Percentiles rank a stretch among this genome's conserved stretches.
These are phyloP conservation scores for Squalus acanthias DNA, from an alignment of 2,797 vertebrate genomes.

Conservation along the genomic window DNA sequence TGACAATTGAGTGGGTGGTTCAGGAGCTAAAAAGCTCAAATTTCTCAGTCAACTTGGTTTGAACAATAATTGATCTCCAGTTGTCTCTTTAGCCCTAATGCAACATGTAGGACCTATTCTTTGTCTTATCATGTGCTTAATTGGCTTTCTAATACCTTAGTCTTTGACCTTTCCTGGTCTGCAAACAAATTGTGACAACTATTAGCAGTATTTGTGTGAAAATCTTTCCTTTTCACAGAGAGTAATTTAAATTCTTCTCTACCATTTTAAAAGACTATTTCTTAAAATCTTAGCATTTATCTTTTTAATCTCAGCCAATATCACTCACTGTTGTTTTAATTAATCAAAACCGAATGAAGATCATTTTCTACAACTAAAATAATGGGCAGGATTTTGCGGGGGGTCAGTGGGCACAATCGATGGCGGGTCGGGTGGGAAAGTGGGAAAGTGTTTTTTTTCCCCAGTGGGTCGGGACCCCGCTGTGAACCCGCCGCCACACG, in stretches of 20 bases:
- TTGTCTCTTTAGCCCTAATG: neutral
- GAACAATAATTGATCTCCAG: neutral
- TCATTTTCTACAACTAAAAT: neutral
- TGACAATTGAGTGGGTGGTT: neutral
- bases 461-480: no score
- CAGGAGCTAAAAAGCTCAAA: neutral
- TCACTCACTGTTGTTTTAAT: neutral
- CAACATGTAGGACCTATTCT: neutral
- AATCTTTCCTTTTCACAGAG: neutral
- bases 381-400: no score
- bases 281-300: neutral
- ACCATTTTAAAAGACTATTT: neutral
- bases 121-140: neutral
- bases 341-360: neutral
- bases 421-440: no score
- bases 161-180: neutral
- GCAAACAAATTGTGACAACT: neutral
- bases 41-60: neutral
- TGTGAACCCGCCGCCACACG: no score
- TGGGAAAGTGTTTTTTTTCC: no score
- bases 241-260: neutral
- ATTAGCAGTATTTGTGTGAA: neutral
- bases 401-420: no score
- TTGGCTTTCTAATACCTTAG: neutral
- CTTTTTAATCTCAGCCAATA: neutral